phyloP scores from a whole-genome alignment of 2,888 invertebrate species.

The Seira musarum region DNA sequence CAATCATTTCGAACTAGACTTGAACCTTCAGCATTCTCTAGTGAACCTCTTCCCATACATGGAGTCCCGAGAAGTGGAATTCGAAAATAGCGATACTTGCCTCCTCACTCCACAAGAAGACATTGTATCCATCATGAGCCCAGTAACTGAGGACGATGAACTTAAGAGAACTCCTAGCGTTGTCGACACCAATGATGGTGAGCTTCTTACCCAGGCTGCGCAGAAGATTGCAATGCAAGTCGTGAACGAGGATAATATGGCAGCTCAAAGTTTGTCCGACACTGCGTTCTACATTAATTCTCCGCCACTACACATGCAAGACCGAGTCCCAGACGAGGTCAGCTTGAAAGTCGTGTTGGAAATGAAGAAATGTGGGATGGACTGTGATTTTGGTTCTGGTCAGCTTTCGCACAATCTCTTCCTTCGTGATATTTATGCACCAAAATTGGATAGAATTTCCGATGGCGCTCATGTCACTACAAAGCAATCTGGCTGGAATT shows the following conservation, averaged over 20 bases:
- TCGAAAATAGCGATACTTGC: neutral
- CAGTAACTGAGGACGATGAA: constrained; percentile 24
- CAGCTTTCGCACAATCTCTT: constrained; percentile 79
- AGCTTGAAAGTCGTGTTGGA: neutral
- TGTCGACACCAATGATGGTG: neutral
- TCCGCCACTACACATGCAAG: constrained; percentile 19
- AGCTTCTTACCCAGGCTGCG: constrained; percentile 20
- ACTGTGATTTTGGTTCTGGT: constrained; percentile 76
- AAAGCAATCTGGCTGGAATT: constrained; percentile 82
- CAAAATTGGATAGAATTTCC: constrained; percentile 72
- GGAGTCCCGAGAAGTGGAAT: neutral
- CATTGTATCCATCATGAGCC: constrained; percentile 23
- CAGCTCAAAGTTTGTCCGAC: neutral
- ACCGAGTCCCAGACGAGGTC: constrained; percentile 19
- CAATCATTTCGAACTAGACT: constrained; percentile 57
- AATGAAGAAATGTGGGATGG: constrained; percentile 25
- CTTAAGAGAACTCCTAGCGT: constrained; percentile 12
- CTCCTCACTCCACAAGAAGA: constrained; percentile 11
- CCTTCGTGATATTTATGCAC: constrained; percentile 81
- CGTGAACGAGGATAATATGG: neutral
- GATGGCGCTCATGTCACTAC: constrained; percentile 81
- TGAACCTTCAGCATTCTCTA: constrained; percentile 46
- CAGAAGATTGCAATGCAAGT: constrained; percentile 29
- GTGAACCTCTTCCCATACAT: constrained; percentile 53
- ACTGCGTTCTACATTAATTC: too few species aligned